Evolutionary conservation across 2,797 vertebrate species (phyloP), one percentile per base, ranked within the genome.

Genomic region (Propithecus deckenii): DNA sequence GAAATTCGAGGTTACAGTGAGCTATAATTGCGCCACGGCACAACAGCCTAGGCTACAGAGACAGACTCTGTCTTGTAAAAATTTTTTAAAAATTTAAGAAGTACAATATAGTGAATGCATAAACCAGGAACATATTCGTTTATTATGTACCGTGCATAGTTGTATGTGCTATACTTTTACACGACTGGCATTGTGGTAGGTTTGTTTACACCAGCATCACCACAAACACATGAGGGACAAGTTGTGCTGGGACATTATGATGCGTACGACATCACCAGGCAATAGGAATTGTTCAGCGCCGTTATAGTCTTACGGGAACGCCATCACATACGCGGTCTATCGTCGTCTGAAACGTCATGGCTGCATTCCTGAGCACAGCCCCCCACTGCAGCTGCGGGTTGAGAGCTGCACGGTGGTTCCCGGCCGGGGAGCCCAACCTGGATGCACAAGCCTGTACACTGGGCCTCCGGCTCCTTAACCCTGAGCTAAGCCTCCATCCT

Each of bases 141-240:
- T 22, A 23, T 35, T 8, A 78, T 35, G 12, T 52, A 52, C 11
- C n/a, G 12, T 52, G 50, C 75, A 15, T 78, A 52, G 22, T 52
- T 52, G 11, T 22, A 78, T 13, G 48, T 52, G 30, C 48, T 52
- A 3, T 52, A 20, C 43, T 50, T 12, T 75, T 48, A 20, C 5
- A 46, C 0, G 20, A 20, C 74, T 76, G 48, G 20, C 32, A 23
- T 15, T 6, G n/a, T 1, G 7, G 12, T 35, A 35, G 32, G 20
- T 23, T 23, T 52, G 32, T 23, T 52, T n/a, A n/a, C 12, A 78
- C 0, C 32, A 52, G 12, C 12, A 2, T 35, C 48, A 7, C 48
- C 48, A 25, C 20, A 23, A 14, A 78, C 32, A 23, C 6, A 7
- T 0, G 32, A 7, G 20, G n/a, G 20, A 23, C 18, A 7, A 14